These are phyloP conservation scores for Tetranychus truncatus DNA, from an alignment of 2,888 invertebrate species.

Conservation along the genomic window DNA sequence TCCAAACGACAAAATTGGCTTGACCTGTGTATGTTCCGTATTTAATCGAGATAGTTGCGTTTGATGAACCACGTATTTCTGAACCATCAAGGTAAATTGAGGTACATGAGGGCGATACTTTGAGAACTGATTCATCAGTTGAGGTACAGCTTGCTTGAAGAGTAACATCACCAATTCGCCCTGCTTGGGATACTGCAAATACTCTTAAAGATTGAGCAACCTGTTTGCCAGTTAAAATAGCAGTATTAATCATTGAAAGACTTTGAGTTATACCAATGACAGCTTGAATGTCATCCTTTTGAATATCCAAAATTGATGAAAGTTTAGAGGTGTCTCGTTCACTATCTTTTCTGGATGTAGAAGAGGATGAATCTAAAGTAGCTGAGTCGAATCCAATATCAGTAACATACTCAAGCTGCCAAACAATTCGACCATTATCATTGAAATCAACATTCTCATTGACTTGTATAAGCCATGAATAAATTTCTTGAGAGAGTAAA, in stretches of 20 bases:
- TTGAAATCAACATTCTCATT: constrained; percentile 50
- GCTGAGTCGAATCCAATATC: constrained; percentile 21
- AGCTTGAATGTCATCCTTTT: constrained; percentile 81
- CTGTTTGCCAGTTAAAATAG: constrained; percentile 77
- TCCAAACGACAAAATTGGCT: constrained; percentile 77
- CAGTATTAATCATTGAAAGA: constrained; percentile 86
- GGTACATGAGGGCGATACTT: constrained; percentile 89
- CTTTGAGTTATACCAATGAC: constrained; percentile 87
- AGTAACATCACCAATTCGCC: constrained; percentile 84
- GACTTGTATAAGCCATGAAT: constrained; percentile 78
- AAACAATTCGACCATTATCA: constrained; percentile 65
- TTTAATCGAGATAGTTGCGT: constrained; percentile 69
- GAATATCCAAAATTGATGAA: constrained; percentile 64
- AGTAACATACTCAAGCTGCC: constrained; percentile 55
- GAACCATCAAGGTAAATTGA: constrained; percentile 90
- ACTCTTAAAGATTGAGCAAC: constrained; percentile 88
- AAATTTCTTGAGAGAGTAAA: constrained; percentile 48
- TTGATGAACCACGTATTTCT: constrained; percentile 78
- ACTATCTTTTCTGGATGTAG: constrained; percentile 28
- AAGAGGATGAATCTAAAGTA: constrained; percentile 15
- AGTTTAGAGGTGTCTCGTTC: constrained; percentile 42
- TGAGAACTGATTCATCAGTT: constrained; percentile 82
- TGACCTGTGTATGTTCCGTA: constrained; percentile 65
- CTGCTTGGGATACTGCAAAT: constrained; percentile 79
- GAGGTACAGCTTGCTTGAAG: constrained; percentile 83